These are phyloP conservation scores for Poeciliopsis infans DNA, from an alignment of 2,797 vertebrate genomes.

Conservation along the genomic window DNA sequence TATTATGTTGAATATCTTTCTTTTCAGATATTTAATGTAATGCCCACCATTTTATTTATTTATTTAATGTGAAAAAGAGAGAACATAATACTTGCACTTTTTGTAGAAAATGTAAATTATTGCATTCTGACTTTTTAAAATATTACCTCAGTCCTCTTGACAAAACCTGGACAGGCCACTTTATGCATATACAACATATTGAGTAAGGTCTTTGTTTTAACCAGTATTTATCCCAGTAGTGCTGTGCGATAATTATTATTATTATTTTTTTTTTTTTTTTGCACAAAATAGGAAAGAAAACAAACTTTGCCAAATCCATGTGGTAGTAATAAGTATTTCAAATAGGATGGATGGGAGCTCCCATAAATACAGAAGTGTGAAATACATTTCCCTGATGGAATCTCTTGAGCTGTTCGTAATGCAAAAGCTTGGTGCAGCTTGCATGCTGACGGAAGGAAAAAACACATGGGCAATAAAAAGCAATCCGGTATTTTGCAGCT, in stretches of 20 bases:
- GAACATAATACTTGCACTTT: neutral
- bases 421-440: conserved; percentile 11
- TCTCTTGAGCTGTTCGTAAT: conserved; percentile 3
- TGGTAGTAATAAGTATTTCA: conserved; percentile 4
- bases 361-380: neutral
- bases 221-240: neutral
- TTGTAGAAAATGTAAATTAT: neutral
- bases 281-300: neutral
- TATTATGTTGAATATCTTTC: neutral
- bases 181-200: neutral
- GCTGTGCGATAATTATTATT: neutral
- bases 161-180: neutral
- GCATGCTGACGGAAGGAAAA: neutral
- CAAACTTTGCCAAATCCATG: neutral
- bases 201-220: neutral
- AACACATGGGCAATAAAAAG: neutral
- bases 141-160: neutral
- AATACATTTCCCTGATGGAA: neutral
- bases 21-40: neutral
- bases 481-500: neutral
- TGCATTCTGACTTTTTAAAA: neutral
- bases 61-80: neutral
- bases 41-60: neutral
- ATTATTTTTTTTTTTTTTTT: neutral
- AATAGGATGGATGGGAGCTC: neutral